Evolutionary conservation across 2,113 vertebrate species (phyloP).

Genomic region (Urocitellus parryii): DNA sequence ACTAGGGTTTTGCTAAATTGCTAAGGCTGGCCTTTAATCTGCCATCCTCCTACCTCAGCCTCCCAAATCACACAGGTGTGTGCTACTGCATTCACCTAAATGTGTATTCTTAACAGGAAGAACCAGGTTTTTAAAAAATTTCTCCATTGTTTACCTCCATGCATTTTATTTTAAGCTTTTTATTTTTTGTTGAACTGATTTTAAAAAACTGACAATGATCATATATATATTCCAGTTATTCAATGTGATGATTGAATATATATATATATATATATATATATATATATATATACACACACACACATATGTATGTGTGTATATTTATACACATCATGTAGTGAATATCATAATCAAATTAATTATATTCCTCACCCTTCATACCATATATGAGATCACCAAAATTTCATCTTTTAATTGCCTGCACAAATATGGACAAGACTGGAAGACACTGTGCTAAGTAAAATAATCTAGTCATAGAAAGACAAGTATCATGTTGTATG

Average conservation of each 20-base stretch:
- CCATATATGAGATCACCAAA: neutral
- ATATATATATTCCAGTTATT: neutral
- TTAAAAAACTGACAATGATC: neutral
- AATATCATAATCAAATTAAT: neutral
- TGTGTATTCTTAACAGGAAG: neutral
- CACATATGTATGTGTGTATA: accelerated
- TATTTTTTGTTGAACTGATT: neutral
- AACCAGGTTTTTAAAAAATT: neutral
- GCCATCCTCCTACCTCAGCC: neutral
- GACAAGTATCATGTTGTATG: neutral
- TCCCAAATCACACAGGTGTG: neutral
- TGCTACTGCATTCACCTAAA: neutral
- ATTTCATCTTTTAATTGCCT: neutral
- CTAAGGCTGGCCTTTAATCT: neutral
- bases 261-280: too few relatives aligned
- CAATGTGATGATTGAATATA: neutral
- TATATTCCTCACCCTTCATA: neutral
- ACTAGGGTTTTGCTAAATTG: neutral
- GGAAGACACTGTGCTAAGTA: neutral
- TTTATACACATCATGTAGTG: too few relatives aligned
- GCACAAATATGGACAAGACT: neutral
- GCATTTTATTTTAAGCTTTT: neutral
- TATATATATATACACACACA: too few relatives aligned
- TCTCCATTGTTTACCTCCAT: neutral
- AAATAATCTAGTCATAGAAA: neutral